phyloP scores from a whole-genome alignment of 2,113 vertebrate genomes.

The Microcebus tavaratra region DNA sequence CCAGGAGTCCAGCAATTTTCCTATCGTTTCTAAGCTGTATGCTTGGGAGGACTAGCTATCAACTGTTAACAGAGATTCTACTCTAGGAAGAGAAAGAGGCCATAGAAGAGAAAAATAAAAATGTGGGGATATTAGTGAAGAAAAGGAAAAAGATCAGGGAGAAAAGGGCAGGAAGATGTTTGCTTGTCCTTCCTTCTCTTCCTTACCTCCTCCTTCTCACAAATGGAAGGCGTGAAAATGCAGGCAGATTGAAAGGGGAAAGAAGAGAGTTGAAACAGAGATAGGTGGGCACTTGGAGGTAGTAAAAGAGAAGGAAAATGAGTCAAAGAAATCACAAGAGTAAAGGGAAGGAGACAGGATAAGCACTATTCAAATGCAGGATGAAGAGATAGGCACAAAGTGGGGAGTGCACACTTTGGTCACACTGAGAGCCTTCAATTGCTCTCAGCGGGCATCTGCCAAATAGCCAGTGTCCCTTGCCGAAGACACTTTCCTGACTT shows the following conservation, averaged over 20 bases:
- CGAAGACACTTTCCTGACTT: slow-evolving; percentile 60
- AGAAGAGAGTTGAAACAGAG: neutral
- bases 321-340: neutral
- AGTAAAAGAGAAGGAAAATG: slow-evolving; percentile 16
- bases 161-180: neutral
- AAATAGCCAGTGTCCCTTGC: slow-evolving; percentile 50
- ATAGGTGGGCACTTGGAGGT: neutral
- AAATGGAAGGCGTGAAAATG: neutral
- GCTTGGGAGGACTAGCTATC: neutral
- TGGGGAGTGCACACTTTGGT: neutral
- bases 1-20: neutral
- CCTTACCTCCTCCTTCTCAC: neutral
- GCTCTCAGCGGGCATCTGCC: slow-evolving; percentile 28
- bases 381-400: neutral
- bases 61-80: neutral
- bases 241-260: neutral
- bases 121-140: neutral
- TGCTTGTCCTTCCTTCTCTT: neutral
- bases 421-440: neutral
- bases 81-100: slow-evolving; percentile 57
- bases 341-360: neutral
- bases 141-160: neutral
- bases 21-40: neutral
- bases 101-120: neutral
- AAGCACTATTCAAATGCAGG: neutral